phyloP scores from a whole-genome alignment of 2,113 vertebrate species.

The Thermophis baileyi region DNA sequence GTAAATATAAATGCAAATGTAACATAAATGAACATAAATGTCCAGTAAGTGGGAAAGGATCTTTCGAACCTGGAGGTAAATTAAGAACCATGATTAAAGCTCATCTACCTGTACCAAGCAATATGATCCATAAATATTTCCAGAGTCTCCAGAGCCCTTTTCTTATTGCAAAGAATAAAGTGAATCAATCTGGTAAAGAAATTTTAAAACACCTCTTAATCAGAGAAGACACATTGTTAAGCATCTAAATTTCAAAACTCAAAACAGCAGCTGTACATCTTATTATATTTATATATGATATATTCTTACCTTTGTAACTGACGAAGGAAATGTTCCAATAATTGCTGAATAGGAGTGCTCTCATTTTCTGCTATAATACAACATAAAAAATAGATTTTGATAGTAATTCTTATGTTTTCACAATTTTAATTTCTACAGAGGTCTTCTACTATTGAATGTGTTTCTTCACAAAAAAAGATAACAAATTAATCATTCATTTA shows the following conservation, averaged over 20 bases:
- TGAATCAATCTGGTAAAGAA: neutral
- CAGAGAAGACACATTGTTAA: neutral
- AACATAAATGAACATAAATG: neutral
- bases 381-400: constrained; percentile 14
- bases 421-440: neutral
- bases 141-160: neutral
- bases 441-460: neutral
- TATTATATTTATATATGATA: accelerated
- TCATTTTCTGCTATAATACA: constrained; percentile 80
- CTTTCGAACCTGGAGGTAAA: neutral
- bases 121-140: neutral
- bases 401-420: neutral
- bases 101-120: neutral
- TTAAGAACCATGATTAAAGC: neutral
- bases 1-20: too few species aligned
- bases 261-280: accelerated
- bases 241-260: neutral
- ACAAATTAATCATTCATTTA: neutral
- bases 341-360: constrained; percentile 89
- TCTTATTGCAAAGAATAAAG: neutral
- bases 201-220: neutral
- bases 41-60: neutral
- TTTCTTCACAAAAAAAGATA: neutral
- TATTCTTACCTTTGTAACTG: constrained; percentile 87
- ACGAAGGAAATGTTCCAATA: constrained; percentile 92